Conservation (phyloP, 2,797 vertebrate genomes). For the Luscinia luscinia region DNA sequence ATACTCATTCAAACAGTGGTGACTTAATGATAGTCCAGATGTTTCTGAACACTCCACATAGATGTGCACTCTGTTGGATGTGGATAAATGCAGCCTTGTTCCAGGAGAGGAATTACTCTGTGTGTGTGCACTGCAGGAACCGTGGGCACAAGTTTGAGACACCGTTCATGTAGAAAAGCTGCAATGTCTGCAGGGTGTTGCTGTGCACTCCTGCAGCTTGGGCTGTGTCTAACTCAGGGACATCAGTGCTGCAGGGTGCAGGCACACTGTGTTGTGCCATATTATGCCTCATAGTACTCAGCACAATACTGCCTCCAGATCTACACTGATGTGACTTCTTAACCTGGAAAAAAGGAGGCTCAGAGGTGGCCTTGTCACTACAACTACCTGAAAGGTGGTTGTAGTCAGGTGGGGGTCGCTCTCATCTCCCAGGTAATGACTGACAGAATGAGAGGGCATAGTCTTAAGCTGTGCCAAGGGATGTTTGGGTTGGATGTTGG, state of each 20-base stretch:
- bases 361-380: background rate
- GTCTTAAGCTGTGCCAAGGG: background rate
- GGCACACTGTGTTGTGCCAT: background rate
- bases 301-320: background rate
- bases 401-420: accelerated
- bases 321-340: background rate
- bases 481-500: accelerated
- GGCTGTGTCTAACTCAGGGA: accelerated
- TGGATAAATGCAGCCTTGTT: background rate
- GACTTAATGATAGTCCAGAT: background rate
- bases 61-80: accelerated
- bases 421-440: background rate
- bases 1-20: background rate
- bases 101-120: background rate
- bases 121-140: background rate
- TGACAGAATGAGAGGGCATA: background rate
- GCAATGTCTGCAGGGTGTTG: background rate
- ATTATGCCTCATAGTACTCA: background rate
- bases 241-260: background rate
- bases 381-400: background rate
- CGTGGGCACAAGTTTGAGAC: background rate
- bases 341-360: background rate
- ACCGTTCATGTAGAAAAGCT: background rate
- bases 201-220: background rate
- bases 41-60: background rate